Conservation (phyloP, 2,797 vertebrate genomes). For the Eulemur albifrons region DNA sequence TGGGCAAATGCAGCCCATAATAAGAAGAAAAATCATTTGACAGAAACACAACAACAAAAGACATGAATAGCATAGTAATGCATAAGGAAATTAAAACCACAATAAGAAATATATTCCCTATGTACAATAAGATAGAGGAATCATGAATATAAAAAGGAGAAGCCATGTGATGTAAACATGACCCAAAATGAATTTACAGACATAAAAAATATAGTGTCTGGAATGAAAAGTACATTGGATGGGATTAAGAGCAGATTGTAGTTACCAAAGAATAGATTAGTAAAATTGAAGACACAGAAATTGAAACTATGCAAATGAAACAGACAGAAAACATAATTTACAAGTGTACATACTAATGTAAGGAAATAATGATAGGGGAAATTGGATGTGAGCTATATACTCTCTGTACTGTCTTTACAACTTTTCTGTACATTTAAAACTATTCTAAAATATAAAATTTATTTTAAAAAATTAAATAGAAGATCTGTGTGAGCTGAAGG, state of each 20-base stretch:
- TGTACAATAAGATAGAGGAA: neutral
- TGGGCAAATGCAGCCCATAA: neutral
- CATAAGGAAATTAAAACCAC: neutral
- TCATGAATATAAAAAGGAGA: neutral
- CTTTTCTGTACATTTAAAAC: neutral
- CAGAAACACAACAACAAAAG: neutral
- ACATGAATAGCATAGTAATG: neutral
- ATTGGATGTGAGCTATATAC: neutral
- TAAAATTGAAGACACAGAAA: neutral
- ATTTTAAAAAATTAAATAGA: neutral
- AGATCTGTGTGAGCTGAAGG: neutral
- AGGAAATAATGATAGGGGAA: neutral
- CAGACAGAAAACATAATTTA: neutral
- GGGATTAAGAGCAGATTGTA: neutral
- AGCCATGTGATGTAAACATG: neutral
- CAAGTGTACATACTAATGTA: neutral
- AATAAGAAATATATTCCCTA: neutral
- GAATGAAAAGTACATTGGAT: neutral
- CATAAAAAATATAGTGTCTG: neutral
- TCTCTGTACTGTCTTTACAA: neutral
- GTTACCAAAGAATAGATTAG: neutral
- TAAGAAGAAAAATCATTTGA: neutral
- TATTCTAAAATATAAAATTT: neutral
- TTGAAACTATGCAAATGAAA: neutral
- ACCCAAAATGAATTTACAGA: neutral